phyloP scores from a whole-genome alignment of 2,113 vertebrate species.

The Bubo bubo region DNA sequence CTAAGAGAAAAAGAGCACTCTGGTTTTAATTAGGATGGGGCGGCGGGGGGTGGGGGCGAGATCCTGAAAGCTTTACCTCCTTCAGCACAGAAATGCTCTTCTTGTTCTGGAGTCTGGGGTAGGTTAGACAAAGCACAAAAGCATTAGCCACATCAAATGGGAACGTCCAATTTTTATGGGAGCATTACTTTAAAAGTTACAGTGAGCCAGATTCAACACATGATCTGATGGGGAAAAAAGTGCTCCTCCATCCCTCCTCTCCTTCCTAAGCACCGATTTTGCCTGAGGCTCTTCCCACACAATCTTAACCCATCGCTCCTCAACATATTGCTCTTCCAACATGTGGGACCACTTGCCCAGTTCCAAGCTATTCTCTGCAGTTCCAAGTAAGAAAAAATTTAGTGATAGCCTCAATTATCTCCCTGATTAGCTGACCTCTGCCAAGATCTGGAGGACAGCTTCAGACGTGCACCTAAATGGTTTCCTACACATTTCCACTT shows the following conservation, averaged over 20 bases:
- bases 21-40: background rate
- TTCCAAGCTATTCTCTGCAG: background rate
- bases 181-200: background rate
- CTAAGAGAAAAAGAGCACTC: background rate
- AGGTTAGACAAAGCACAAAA: background rate
- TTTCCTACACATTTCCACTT: background rate
- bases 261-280: background rate
- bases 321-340: background rate
- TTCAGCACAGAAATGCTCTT: background rate
- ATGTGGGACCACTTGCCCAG: background rate
- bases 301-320: background rate
- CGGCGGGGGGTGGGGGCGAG: fast-evolving
- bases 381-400: background rate
- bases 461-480: background rate
- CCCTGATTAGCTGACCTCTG: background rate
- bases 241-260: background rate
- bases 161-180: background rate
- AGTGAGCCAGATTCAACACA: background rate
- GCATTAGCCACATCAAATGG: background rate
- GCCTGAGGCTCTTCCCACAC: background rate
- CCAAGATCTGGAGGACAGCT: background rate
- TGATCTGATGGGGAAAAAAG: background rate
- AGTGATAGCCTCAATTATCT: background rate
- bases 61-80: background rate
- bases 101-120: background rate